Evolutionary conservation across 2,113 vertebrate species (phyloP), one percentile per base, ranked within the genome.

Genomic region (Sturnira hondurensis): DNA sequence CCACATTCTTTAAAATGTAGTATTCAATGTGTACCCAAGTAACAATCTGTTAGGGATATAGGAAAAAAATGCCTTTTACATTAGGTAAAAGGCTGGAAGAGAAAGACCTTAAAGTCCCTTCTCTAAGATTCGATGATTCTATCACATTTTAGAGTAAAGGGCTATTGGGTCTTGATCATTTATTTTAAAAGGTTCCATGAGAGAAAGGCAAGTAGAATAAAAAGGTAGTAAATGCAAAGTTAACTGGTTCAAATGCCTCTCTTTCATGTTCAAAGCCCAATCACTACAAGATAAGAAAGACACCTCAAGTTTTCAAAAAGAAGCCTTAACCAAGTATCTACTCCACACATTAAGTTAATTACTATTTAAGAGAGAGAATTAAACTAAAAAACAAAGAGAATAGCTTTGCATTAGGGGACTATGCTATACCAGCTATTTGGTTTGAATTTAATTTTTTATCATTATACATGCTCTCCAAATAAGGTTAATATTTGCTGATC

Each of bases 401-500:
- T 47, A 83, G 38, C 41, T n/a, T 77, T 93, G 36, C 16, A 91
- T 65, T 88, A 85, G 61, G 20, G 36, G 5, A 90, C 50, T 82
- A 87, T 20, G 67, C 31, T 83, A 76, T 63, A 88, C 16, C 26
- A 91, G 43, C 50, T 91, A 68, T 70, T 41, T 91, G 90, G 63
- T 38, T 68, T 89, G 38, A 71, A n/a, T 70, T 76, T 84, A 58
- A 67, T 85, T 91, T 92, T 96, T 91, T 63, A 56, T 85, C 16
- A 43, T 91, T 95, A 96, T 45, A 74, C 12, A 76, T 4, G 54
- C 41, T 91, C 24, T 95, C 15, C 22, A 94, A 91, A 94, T 88
- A 91, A 94, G 65, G 77, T 90, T 96, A 88, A 19, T 93, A 94
- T 93, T 63, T 95, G 54, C 82, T 95, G 84, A 82, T 96, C 50